A percentile compares a stretch with the other conserved stretches of the same genome.
These are phyloP conservation scores for Cyanoliseus patagonus DNA, from an alignment of 2,113 vertebrate species.

Conservation along the genomic window DNA sequence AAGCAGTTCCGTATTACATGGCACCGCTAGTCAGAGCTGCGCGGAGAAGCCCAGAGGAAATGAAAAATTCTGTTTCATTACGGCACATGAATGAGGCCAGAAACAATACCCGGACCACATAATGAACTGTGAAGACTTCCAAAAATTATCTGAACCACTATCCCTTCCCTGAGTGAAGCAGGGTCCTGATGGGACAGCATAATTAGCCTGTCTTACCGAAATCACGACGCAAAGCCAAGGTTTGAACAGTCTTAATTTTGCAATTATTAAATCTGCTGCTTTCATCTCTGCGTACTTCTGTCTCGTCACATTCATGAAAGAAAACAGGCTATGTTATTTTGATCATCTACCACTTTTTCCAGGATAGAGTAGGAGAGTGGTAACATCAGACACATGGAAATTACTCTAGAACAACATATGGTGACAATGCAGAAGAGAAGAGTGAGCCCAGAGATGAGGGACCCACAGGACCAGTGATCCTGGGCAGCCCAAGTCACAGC, in stretches of 20 bases:
- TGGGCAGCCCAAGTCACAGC: neutral
- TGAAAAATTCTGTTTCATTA: neutral
- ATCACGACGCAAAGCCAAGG: neutral
- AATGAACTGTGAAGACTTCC: neutral
- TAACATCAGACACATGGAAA: neutral
- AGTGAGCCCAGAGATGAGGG: accelerated
- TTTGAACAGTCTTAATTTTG: neutral
- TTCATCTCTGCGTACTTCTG: neutral
- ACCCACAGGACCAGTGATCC: neutral
- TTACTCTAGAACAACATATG: accelerated
- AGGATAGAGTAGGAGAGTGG: neutral
- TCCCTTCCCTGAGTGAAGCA: neutral
- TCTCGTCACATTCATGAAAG: neutral
- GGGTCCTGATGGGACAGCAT: neutral
- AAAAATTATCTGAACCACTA: neutral
- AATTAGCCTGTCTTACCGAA: neutral
- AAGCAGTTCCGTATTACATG: accelerated
- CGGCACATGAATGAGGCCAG: neutral
- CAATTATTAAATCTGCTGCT: neutral
- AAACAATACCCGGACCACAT: neutral
- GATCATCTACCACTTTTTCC: neutral
- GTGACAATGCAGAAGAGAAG: neutral
- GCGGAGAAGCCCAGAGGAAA: neutral
- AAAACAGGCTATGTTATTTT: neutral
- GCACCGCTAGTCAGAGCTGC: neutral